phyloP scores from a whole-genome alignment of 2,113 vertebrate species.

The Eira barbara region DNA sequence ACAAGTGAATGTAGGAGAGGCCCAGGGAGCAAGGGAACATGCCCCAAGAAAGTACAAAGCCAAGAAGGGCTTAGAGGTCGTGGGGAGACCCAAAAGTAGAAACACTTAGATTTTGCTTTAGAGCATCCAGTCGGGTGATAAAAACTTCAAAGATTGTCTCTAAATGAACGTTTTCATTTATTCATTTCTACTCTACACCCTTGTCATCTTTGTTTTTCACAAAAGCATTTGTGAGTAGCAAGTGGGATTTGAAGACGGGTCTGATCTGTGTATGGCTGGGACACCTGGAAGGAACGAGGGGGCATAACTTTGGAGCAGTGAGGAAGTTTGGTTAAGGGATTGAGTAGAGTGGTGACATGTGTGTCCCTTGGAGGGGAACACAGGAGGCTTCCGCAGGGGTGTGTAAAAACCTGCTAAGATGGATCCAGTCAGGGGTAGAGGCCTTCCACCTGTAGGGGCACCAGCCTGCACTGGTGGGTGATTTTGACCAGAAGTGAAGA shows the following conservation, averaged over 20 bases:
- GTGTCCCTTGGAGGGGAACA: background rate
- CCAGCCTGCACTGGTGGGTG: background rate
- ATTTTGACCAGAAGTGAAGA: background rate
- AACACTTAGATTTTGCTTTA: background rate
- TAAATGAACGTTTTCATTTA: background rate
- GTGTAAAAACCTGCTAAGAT: background rate
- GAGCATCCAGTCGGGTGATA: background rate
- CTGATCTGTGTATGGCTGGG: background rate
- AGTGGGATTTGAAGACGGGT: background rate
- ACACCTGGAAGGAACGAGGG: background rate
- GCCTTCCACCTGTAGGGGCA: rapidly evolving
- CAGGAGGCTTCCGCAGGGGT: background rate
- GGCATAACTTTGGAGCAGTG: too few relatives aligned
- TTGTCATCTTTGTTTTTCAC: background rate
- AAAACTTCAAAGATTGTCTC: background rate
- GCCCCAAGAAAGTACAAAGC: background rate
- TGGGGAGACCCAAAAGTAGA: background rate
- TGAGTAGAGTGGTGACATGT: background rate
- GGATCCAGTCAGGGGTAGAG: background rate
- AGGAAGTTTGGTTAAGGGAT: background rate
- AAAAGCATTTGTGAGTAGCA: background rate
- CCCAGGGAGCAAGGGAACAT: background rate
- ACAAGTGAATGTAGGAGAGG: background rate
- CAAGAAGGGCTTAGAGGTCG: background rate
- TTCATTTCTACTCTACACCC: background rate